Base-by-base conservation (phyloP, 2,888 invertebrate genomes). In the Leptinotarsa peninsularis region DNA sequence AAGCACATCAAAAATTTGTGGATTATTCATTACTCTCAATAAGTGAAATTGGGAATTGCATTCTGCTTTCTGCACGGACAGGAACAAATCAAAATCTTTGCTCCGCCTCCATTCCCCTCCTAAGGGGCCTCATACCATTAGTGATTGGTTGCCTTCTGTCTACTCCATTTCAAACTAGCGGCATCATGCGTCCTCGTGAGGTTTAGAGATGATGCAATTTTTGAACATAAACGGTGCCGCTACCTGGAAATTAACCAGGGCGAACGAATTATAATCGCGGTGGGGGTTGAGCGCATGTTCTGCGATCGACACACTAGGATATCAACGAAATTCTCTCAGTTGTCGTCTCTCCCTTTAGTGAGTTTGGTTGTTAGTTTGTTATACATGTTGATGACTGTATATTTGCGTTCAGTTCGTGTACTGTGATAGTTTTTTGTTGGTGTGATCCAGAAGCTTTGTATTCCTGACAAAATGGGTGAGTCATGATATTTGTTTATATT, bases 41-140 rank as follows among this genome's bases (percentile, higher is more conserved):
- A 43, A 43, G 43, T 43, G 43, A 43, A 43, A 43, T 43, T 43
- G 43, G 10, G 10, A 43, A 43, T 43, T 43, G 43, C 43, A 43
- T 43, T 43, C 43, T 63, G 18, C 17, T 33, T 63, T 63, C 63
- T 33, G 33, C 23, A 72, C 49, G 33, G 27, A 72, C 56, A 72
- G 58, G 77, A 78, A 79, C 79, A 81, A 78, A 81, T 81, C 79
- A 63, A 79, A 77, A 76, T 70, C 70, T 75, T 76, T 66, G 79
- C 71, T 66, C 77, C 81, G 80, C 81, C 81, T 66, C 71, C 66
- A 17, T 67, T 76, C 76, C 77, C 81, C 76, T 76, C 17, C 54
- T 74, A 23, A 63, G 73, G 60, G 33, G 70, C 63, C n/a, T 43
- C 18, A 43, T n/a, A 33, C 10, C 72, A 23, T 67, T 52, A 68